Evolutionary conservation across 2,888 invertebrate genomes (phyloP).

Genomic region (Epinotia bilunana): DNA sequence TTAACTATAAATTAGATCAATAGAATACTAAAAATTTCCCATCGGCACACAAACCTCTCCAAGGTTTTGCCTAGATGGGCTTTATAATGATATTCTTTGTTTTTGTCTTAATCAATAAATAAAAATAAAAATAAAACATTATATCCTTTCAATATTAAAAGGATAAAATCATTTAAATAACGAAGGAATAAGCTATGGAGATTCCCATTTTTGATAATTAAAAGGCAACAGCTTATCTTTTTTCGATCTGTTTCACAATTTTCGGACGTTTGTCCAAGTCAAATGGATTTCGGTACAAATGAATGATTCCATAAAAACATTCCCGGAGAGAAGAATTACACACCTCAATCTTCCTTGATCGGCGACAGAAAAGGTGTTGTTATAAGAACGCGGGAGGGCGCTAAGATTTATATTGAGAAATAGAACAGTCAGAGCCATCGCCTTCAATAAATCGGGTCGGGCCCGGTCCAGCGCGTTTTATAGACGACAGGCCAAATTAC

Average conservation of each 20-base stretch:
- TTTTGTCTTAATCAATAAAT: no score
- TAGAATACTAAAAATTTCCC: no score
- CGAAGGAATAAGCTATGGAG: no score
- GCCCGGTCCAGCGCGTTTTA: slow-evolving; percentile 22
- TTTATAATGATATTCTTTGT: no score
- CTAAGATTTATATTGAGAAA: slow-evolving; percentile 33
- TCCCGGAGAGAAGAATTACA: slow-evolving; percentile 20
- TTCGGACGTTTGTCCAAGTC: background rate
- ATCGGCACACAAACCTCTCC: no score
- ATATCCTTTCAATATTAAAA: no score
- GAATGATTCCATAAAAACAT: slow-evolving; percentile 5
- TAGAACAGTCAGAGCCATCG: slow-evolving; percentile 21
- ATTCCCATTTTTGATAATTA: background rate
- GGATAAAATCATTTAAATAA: no score
- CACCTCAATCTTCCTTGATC: slow-evolving; percentile 27
- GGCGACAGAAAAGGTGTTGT: slow-evolving; percentile 34
- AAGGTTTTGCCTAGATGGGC: no score
- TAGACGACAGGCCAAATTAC: slow-evolving; percentile 29
- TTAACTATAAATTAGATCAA: no score
- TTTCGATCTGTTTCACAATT: background rate
- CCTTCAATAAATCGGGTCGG: slow-evolving; percentile 19
- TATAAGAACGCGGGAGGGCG: slow-evolving; percentile 13
- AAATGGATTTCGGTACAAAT: slow-evolving; percentile 1
- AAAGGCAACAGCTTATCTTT: background rate
- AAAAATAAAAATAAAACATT: no score